phyloP scores from a whole-genome alignment of 2,113 vertebrate species.

The Nettapus auritus region DNA sequence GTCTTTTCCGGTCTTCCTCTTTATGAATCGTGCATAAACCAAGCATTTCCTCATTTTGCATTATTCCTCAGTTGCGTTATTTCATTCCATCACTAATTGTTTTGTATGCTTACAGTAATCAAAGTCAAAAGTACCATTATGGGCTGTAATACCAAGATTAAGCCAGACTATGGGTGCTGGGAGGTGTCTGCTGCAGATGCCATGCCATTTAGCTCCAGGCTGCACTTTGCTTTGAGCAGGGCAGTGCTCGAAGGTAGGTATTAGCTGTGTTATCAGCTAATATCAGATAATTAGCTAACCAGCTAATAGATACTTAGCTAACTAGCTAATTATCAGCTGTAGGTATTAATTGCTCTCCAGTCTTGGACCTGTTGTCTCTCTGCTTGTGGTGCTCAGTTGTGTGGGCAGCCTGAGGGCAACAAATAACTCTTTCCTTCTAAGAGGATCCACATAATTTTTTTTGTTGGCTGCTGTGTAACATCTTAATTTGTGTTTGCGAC shows the following conservation, averaged over 20 bases:
- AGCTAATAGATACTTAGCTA: not conserved
- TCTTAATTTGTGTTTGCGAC: not conserved
- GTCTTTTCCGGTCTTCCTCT: not conserved
- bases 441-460: not conserved
- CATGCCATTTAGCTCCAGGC: not conserved
- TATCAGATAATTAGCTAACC: not conserved
- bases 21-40: not conserved
- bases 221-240: not conserved
- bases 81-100: not conserved
- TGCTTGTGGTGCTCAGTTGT: not conserved
- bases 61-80: not conserved
- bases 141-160: not conserved
- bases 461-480: not conserved
- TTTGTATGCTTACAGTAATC: not conserved
- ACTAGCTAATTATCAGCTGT: not conserved
- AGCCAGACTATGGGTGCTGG: not conserved
- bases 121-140: not conserved
- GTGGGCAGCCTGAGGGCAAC: not conserved
- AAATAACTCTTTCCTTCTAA: not conserved
- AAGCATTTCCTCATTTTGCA: not conserved
- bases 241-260: not conserved
- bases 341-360: not conserved
- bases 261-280: not conserved
- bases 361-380: accelerated
- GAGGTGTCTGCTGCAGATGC: not conserved